Evolutionary conservation across 1,140 invertebrate genomes (phyloP), one percentile per base, ranked within the genome.

Genomic region (Neodiprion fabricii): DNA sequence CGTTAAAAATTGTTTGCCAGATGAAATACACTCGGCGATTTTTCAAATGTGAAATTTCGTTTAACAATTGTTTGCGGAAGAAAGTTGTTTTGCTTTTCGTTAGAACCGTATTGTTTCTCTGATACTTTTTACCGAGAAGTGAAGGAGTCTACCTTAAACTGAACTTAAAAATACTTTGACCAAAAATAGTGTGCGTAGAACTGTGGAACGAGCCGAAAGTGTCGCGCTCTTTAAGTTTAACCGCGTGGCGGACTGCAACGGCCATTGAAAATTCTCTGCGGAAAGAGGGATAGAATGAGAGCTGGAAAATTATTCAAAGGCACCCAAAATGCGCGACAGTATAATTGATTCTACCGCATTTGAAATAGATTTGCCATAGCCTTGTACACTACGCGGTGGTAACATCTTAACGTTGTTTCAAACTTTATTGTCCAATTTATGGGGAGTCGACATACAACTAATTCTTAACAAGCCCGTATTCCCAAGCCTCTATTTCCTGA

Each of bases 121-220:
- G 28, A 40, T 40, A 40, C 28, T 40, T 40, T 40, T 40, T 40
- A 40, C 28, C 1, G 28, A 40, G 28, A 61, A 61, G n/a, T 40
- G 21, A 17, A 17, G 21, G 40, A 17, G 21, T 67, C 12, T 70
- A 67, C 73, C 76, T 77, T 74, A 78, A 79, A 79, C 74, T 69
- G 69, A 75, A 70, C 78, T 81, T 83, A 84, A 85, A 85, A 85
- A 85, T 85, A 85, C 78, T 79, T 77, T 49, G 73, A 75, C 79
- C 73, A 76, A 84, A 85, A 85, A 74, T 77, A 71, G 71, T 72
- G 66, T 78, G 61, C 70, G 23, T 61, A 71, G 53, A 48, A 50
- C 14, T 5, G 14, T 28, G 12, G 14, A 17, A 17, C 28, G 61
- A 21, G 12, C 61, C 67, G 17, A 69, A 23, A 47, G 53, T 68